Percentiles rank a stretch among this genome's conserved stretches.
These are phyloP conservation scores for Tipula vernalis DNA, from an alignment of 2,888 invertebrate species.

Conservation along the genomic window DNA sequence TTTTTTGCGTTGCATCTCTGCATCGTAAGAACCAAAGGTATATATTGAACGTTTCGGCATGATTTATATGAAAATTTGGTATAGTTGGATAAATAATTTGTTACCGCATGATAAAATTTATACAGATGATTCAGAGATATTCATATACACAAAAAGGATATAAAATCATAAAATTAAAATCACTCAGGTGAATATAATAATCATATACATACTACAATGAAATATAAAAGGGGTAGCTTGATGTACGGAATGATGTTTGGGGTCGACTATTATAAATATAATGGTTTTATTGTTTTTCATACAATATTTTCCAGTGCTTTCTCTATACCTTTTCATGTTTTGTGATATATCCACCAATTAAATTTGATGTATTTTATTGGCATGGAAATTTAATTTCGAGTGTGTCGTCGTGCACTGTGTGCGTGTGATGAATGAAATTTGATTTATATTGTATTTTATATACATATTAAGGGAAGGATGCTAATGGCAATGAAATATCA, in stretches of 20 bases:
- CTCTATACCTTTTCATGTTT: neutral
- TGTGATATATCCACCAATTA: neutral
- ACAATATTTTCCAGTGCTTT: neutral
- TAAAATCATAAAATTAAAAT: neutral
- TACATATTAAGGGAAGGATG: neutral
- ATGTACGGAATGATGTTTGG: neutral
- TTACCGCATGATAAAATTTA: neutral
- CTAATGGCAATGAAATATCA: neutral
- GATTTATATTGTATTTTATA: neutral
- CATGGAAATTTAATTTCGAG: neutral
- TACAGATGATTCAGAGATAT: neutral
- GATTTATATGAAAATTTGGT: neutral
- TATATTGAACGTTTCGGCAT: neutral
- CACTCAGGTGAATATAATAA: conserved; percentile 4
- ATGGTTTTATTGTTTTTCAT: neutral
- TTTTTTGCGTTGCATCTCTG: neutral
- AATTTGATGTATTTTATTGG: neutral
- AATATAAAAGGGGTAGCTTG: neutral
- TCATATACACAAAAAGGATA: neutral
- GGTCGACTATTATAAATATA: neutral
- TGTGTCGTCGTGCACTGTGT: neutral
- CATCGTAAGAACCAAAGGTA: neutral
- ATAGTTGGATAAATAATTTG: neutral
- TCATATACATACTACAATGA: neutral
- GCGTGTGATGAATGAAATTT: neutral